Conservation (phyloP, 1,140 invertebrate species). For the Panagrolaimus sp. region DNA sequence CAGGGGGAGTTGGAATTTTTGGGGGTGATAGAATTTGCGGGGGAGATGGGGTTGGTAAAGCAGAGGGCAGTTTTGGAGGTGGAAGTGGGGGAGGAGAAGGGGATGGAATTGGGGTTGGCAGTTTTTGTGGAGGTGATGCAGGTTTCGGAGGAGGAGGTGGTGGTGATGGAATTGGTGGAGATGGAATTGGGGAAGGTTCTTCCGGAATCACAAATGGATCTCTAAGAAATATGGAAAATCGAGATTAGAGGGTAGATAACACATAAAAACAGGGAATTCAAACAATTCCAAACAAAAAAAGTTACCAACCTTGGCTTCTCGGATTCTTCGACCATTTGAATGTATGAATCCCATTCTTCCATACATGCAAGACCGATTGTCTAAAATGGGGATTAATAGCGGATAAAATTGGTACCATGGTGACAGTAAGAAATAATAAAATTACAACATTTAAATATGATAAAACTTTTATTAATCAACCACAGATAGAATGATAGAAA, state of each 20-base stretch:
- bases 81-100: too few species aligned
- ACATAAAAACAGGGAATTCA: background rate
- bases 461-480: background rate
- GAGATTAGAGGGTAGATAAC: background rate
- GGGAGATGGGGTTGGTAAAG: constrained; percentile 23
- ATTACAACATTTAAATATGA: constrained; percentile 6
- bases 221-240: background rate
- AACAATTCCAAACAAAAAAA: background rate
- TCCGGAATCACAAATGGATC: background rate
- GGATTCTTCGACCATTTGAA: constrained; percentile 48
- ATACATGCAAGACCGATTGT: constrained; percentile 52
- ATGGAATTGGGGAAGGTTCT: background rate
- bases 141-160: background rate
- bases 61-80: background rate
- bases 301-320: constrained; percentile 18
- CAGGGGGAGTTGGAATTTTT: background rate
- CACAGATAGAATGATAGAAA: background rate
- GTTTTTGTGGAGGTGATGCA: too few species aligned
- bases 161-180: background rate
- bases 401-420: too few species aligned
- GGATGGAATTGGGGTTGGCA: background rate
- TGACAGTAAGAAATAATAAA: constrained; percentile 1
- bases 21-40: constrained; percentile 21
- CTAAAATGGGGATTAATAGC: constrained; percentile 31
- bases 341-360: constrained; percentile 54